Evolutionary conservation across 2,888 invertebrate species (phyloP), one percentile per base, ranked within the genome.

Genomic region (Gortyna flavago): DNA sequence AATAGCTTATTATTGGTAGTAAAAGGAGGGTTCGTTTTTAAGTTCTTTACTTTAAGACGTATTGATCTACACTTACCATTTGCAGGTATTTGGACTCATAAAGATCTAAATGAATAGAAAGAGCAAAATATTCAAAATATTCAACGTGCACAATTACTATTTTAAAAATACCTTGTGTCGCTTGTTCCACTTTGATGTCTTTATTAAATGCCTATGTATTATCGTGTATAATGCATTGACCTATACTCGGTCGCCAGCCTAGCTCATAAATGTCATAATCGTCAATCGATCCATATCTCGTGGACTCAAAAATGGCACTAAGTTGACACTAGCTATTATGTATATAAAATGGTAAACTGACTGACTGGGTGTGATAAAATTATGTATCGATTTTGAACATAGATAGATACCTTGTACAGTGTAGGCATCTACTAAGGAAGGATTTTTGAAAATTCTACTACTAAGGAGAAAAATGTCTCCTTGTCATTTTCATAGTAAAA

Each of bases 1-100:
- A 64, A 83, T 44, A 35, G 41, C 57, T 44, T 85, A 82, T 83
- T 57, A 83, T 83, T 72, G 48, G 25, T 65, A 65, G n/a, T 61
- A 71, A 84, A 80, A 9, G 11, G 11, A 64, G 7, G 51, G 29
- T 69, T 72, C 9, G n/a, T 66, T 69, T 83, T 85, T 41, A 64
- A 59, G 21, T 59, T 68, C 3, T 51, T 68, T 75, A 48, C n/a
- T n/a, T 62, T 61, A 4, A 38, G n/a, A 41, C 18, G n/a, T 48
- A 69, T 61, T 16, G 59, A 62, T 62, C 38, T 38, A 57, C 13
- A 32, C 29, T 38, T 62, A 54, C 41, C 29, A 68, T 35, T 59
- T 32, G 25, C 32, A 44, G 44, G 44, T 35, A 65, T 68, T 64
- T 79, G n/a, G 2, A 67, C 21, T 57, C 44, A 2, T 38, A 48